These are phyloP conservation scores for Zootoca vivipara DNA, from an alignment of 2,113 vertebrate genomes.

Conservation along the genomic window DNA sequence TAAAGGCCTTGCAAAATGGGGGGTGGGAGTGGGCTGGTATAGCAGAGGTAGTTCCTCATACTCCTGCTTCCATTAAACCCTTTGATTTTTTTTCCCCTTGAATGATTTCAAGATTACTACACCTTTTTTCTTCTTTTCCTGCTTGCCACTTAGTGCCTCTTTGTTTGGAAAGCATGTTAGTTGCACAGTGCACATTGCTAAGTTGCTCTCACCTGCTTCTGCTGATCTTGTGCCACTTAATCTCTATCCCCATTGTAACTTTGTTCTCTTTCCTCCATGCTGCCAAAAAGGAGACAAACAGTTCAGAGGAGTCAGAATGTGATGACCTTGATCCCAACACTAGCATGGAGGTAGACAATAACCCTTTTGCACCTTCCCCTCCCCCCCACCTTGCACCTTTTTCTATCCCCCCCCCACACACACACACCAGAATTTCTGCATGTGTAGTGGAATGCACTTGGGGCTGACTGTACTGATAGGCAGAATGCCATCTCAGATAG, in stretches of 20 bases:
- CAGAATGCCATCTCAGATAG: neutral
- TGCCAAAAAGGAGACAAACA: constrained; percentile 91
- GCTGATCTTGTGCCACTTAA: constrained; percentile 34
- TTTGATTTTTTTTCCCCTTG: constrained; percentile 14
- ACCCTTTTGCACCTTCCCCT: constrained; percentile 57
- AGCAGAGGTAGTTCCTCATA: constrained; percentile 57
- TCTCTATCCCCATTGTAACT: constrained; percentile 67
- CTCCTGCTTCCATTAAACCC: constrained; percentile 52
- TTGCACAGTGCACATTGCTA: constrained; percentile 35
- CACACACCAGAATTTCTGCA: neutral
- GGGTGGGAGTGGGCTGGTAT: neutral
- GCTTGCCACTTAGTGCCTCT: constrained; percentile 31
- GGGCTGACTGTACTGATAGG: neutral
- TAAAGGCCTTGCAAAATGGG: constrained; percentile 30
- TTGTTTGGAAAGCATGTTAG: constrained; percentile 34
- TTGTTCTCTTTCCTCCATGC: constrained; percentile 80
- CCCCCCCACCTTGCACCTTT: neutral
- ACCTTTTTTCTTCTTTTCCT: constrained; percentile 30
- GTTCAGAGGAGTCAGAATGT: constrained; percentile 97
- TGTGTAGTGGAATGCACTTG: neutral
- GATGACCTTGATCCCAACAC: constrained; percentile 97
- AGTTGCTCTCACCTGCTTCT: constrained; percentile 51
- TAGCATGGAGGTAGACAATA: constrained; percentile 95
- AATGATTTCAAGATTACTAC: constrained; percentile 26
- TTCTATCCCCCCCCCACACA: too few relatives aligned